Conservation (phyloP, 2,113 vertebrate genomes). For the Megalops atlanticus region DNA sequence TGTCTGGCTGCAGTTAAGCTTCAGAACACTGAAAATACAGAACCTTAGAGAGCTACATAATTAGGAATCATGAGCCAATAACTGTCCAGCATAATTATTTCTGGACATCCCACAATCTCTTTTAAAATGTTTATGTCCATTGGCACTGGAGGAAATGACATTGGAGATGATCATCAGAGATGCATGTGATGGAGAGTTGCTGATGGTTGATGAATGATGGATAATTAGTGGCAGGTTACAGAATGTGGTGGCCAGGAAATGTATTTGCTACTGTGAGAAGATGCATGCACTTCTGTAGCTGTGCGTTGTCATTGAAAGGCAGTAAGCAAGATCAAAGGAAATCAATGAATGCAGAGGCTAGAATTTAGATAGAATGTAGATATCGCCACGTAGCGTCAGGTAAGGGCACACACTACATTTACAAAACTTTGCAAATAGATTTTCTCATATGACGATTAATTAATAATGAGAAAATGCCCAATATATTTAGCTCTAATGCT, state of each 20-base stretch:
- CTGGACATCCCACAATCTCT: not conserved
- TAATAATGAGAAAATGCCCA: no score
- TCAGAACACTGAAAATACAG: not conserved
- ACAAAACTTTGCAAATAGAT: not conserved
- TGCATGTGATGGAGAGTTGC: not conserved
- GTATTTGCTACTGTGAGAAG: not conserved
- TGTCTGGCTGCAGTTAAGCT: not conserved
- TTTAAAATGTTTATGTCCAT: not conserved
- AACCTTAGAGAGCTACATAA: not conserved
- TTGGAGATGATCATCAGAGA: not conserved
- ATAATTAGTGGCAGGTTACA: not conserved
- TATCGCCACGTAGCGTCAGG: conserved; percentile 18
- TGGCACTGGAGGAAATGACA: not conserved
- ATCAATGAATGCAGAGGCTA: conserved; percentile 30
- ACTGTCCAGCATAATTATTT: not conserved
- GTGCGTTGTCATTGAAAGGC: conserved; percentile 37
- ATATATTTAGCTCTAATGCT: no score
- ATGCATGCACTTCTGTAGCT: not conserved
- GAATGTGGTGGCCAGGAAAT: not conserved
- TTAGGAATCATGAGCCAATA: not conserved
- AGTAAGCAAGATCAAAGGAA: conserved; percentile 3
- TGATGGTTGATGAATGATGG: not conserved
- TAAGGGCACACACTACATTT: not conserved
- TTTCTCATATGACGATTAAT: not conserved
- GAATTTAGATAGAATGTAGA: conserved; percentile 31